Conservation (phyloP, 2,113 vertebrate species). For the Anarrhichthys ocellatus region DNA sequence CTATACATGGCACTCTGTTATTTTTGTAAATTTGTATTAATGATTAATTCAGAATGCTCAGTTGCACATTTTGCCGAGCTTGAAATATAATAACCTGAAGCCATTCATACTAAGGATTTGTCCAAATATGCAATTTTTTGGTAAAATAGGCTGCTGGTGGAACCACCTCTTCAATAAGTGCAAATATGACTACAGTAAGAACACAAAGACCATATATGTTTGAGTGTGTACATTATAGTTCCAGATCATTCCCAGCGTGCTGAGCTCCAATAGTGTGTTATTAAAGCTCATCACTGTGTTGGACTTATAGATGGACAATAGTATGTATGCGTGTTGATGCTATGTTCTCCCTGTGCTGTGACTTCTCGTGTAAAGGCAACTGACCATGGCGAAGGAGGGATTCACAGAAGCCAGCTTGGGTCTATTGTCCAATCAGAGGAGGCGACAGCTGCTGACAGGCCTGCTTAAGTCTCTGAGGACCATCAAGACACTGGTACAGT, state of each 20-base stretch:
- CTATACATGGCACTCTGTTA: neutral
- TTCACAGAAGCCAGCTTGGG: conserved; percentile 97
- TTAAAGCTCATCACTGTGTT: neutral
- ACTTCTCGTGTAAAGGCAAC: conserved; percentile 84
- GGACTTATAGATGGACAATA: neutral
- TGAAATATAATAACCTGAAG: neutral
- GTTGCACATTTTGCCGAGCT: neutral
- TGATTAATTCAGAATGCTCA: neutral
- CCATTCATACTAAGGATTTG: neutral
- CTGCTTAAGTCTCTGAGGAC: conserved; percentile 96
- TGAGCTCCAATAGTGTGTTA: neutral
- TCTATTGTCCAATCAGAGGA: conserved; percentile 95
- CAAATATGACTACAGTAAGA: neutral
- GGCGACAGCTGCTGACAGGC: conserved; percentile 93
- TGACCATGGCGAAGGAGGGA: conserved; percentile 92
- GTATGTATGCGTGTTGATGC: neutral
- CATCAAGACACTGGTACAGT: conserved; percentile 96
- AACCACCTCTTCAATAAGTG: neutral
- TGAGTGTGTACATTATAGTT: neutral
- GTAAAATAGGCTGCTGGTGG: neutral
- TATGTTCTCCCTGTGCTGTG: neutral
- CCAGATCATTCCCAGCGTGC: neutral
- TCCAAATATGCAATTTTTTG: neutral
- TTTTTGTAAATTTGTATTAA: neutral
- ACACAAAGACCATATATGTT: neutral